These are phyloP conservation scores for Sebastes trivittatus DNA, from an alignment of 2,797 vertebrate genomes.

Conservation along the genomic window DNA sequence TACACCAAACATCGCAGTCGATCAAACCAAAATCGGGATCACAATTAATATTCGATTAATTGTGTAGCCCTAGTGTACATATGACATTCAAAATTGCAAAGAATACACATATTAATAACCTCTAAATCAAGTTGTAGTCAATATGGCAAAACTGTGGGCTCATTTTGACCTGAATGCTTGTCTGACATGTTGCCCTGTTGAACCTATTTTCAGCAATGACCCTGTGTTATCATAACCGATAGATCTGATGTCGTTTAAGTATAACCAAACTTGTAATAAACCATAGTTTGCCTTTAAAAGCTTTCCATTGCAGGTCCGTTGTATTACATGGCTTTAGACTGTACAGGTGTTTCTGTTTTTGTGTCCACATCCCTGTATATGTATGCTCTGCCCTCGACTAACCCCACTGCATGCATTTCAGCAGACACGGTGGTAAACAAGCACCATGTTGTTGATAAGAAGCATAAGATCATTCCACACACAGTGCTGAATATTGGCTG, in stretches of 20 bases:
- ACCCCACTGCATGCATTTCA: constrained; percentile 3
- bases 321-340: neutral
- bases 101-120: neutral
- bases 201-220: neutral
- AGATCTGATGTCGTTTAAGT: neutral
- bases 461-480: constrained; percentile 3
- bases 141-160: neutral
- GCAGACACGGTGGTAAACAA: constrained; percentile 20
- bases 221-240: neutral
- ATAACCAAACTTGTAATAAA: neutral
- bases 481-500: constrained; percentile 12
- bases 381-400: neutral
- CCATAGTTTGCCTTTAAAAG: neutral
- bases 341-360: constrained; percentile 2
- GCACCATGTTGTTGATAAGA: neutral
- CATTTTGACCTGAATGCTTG: neutral
- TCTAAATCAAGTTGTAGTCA: neutral
- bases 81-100: neutral
- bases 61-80: neutral
- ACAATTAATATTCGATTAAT: too few relatives aligned
- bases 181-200: neutral
- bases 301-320: neutral
- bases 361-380: neutral
- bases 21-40: too few relatives aligned
- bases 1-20: too few relatives aligned